phyloP scores from a whole-genome alignment of 2,888 invertebrate species.

The Bombylius major region DNA sequence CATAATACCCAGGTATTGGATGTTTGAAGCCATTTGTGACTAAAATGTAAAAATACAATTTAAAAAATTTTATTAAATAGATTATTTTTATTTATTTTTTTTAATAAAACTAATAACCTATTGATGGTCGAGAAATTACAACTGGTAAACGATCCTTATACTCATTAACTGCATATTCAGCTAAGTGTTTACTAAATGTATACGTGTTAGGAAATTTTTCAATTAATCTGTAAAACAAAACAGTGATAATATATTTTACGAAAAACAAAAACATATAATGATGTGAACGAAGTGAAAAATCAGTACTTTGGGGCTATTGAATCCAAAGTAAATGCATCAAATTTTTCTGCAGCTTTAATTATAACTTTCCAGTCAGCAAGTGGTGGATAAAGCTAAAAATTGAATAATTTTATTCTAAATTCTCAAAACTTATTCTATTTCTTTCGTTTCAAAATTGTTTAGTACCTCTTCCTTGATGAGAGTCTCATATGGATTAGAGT shows the following conservation, averaged over 20 bases:
- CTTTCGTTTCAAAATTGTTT: no score
- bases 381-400: constrained; percentile 46
- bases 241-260: no score
- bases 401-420: no score
- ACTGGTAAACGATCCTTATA: constrained; percentile 48
- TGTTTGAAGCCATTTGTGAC: not conserved
- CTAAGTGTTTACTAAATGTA: constrained; percentile 69
- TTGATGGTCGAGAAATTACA: constrained; percentile 67
- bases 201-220: constrained; percentile 68
- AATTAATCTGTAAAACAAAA: constrained; percentile 35
- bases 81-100: no score
- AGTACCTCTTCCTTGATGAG: constrained; percentile 48
- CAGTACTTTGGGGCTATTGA: not conserved
- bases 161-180: constrained; percentile 59
- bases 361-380: constrained; percentile 49
- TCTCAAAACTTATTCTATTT: no score
- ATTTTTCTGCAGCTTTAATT: constrained; percentile 44
- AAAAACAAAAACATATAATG: no score
- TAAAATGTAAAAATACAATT: not conserved
- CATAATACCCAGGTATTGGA: not conserved
- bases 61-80: not conserved
- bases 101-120: constrained; percentile 38
- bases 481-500: constrained; percentile 58
- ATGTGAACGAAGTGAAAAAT: no score
- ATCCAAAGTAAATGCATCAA: not conserved